phyloP scores from a whole-genome alignment of 1,140 invertebrate species.

The Papilio xuthus region DNA sequence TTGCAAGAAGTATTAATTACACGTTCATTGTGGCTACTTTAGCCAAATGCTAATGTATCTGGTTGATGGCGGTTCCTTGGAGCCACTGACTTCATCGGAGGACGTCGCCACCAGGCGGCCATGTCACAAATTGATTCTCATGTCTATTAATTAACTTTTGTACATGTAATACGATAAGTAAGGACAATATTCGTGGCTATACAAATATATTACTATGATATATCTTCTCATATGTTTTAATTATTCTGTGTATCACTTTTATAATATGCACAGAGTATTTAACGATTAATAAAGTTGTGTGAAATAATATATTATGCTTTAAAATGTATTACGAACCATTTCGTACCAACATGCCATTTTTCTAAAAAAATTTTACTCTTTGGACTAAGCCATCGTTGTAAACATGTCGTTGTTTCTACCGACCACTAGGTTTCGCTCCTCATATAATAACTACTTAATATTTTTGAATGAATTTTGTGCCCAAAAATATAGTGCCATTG shows the following conservation, averaged over 20 bases:
- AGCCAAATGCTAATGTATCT: slow-evolving; percentile 40
- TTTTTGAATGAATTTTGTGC: no score
- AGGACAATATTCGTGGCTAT: slow-evolving; percentile 36
- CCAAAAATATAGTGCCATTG: no score
- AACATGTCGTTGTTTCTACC: no score
- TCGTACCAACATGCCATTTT: no score
- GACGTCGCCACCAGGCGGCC: slow-evolving; percentile 54
- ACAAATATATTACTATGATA: slow-evolving; percentile 38
- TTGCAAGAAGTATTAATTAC: background rate
- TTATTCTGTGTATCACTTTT: background rate
- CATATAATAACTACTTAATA: no score
- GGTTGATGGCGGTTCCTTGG: slow-evolving; percentile 50
- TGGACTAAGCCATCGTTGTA: no score
- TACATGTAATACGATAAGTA: slow-evolving; percentile 39
- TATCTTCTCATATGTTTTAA: background rate
- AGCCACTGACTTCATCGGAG: slow-evolving; percentile 52
- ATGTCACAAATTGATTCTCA: slow-evolving; percentile 56
- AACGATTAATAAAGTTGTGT: background rate
- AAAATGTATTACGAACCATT: no score
- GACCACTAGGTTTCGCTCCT: no score
- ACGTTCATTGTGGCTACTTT: background rate
- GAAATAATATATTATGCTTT: no score
- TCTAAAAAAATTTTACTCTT: no score
- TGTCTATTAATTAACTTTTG: slow-evolving; percentile 56
- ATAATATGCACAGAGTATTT: background rate